Conservation (phyloP, 1,140 invertebrate species). For the Leptinotarsa defecta region DNA sequence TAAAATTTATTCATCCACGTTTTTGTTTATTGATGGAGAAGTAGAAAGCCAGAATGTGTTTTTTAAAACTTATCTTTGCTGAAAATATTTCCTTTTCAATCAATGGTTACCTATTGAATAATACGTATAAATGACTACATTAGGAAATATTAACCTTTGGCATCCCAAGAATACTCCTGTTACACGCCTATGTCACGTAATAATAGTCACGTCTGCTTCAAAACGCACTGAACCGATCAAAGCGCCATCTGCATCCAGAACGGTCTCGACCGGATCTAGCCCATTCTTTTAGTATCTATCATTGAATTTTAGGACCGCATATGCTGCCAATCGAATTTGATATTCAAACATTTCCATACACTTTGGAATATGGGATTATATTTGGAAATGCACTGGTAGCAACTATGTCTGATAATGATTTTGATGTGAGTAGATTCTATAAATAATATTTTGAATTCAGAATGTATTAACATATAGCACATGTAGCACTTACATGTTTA, state of each 20-base stretch:
- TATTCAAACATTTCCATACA: slow-evolving; percentile 20
- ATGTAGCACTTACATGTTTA: no score
- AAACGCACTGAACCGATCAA: background rate
- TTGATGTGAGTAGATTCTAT: background rate
- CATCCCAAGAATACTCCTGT: background rate
- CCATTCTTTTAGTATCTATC: slow-evolving; percentile 17
- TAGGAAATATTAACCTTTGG: no score
- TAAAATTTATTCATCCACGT: no score
- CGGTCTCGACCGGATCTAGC: background rate
- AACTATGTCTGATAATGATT: slow-evolving; percentile 25
- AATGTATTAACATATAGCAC: no score
- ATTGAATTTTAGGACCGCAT: slow-evolving; percentile 18
- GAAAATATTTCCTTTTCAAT: no score
- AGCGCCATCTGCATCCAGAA: background rate
- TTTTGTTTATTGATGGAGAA: no score
- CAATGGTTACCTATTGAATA: no score
- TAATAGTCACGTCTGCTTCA: background rate
- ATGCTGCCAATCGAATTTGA: slow-evolving; percentile 18
- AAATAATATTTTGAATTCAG: no score
- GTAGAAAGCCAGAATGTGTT: no score
- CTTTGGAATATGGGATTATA: background rate
- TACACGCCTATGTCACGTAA: background rate
- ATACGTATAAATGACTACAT: no score
- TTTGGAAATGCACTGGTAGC: background rate
- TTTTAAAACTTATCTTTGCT: no score